Base-by-base conservation (phyloP, 1,140 invertebrate genomes). In the Tyrophagus putrescentiae region DNA sequence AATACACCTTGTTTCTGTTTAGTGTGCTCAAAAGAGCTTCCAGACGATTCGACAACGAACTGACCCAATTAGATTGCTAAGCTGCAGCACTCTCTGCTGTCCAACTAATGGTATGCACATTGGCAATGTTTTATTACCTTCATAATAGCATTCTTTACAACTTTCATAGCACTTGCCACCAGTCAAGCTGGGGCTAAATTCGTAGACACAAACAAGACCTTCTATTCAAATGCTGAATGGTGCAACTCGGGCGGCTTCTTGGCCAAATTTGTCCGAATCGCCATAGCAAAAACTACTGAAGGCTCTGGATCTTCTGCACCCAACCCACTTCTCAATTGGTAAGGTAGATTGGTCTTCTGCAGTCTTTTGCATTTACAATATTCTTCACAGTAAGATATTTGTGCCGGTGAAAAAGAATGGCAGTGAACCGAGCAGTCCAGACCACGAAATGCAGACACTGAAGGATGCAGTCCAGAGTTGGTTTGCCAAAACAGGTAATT, bases 401-500 rank as follows among this genome's bases (percentile, higher is more conserved):
- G 45, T 48, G 7, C 45, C 45, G 21, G 45, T 48, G 7, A 48
- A 18, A 21, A 48, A 48, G 31, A 7, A 6, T 48, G 21, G 6
- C 7, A 48, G 7, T 48, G 45, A 48, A 7, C 18, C 31, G 7
- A 7, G 7, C 31, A 18, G 31, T 21, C 7, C 45, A 7, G 45
- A 39, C 21, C 36, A 48, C 13, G 45, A 48, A 48, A 48, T 48
- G 45, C 7, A 48, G 31, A 7, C 18, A 6, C 23, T 48, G 13
- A 48, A 48, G 21, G 18, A 48, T 13, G 45, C 7, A 48, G 31
- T 48, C 31, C 45, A 48, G 31, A 48, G 7, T 48, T 48, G 45
- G 45, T 48, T 48, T 21, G 13, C 6, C 45, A 48, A 48, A 48
- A 48, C 45, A 48, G 7, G 45, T 48, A 48, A 48, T 9, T 48